Conservation (phyloP, 2,888 invertebrate species). For the Panorpa germanica region DNA sequence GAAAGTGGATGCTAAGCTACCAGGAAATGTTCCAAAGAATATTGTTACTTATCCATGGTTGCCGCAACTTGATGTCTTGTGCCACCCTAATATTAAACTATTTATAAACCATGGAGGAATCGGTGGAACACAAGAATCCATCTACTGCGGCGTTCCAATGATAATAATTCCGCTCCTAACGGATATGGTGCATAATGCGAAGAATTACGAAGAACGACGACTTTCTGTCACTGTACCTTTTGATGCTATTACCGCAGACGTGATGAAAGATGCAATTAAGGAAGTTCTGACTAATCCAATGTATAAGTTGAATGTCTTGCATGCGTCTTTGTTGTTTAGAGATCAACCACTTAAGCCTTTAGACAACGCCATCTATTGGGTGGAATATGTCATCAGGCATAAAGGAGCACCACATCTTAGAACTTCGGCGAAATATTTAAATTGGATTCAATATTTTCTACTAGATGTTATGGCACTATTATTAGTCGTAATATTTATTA, state of each 20-base stretch:
- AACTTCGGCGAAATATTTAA: conserved; percentile 4
- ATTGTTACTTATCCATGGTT: conserved; percentile 21
- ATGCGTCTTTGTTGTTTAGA: conserved; percentile 2
- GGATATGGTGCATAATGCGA: conserved; percentile 25
- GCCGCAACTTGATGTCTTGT: conserved; percentile 28
- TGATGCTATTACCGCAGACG: conserved; percentile 16
- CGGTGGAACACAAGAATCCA: conserved; percentile 28
- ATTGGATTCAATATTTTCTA: conserved; percentile 6
- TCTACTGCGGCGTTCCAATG: conserved; percentile 25
- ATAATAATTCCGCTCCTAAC: conserved; percentile 25
- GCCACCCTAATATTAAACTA: conserved; percentile 28
- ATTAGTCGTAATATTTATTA: too few relatives aligned
- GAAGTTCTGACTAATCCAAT: conserved; percentile 11
- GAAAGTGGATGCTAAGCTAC: conserved; percentile 22
- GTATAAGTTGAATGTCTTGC: conserved; percentile 1
- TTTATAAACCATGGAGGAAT: conserved; percentile 35
- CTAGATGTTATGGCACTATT: too few relatives aligned
- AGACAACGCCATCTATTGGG: conserved; percentile 7
- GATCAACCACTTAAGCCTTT: conserved; percentile 5
- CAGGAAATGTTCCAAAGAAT: conserved; percentile 22
- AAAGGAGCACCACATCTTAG: conserved; percentile 7
- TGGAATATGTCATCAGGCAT: conserved; percentile 7
- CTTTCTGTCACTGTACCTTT: conserved; percentile 19
- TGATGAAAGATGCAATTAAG: conserved; percentile 17
- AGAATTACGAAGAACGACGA: conserved; percentile 18